Evolutionary conservation across 2,888 invertebrate genomes (phyloP).

Genomic region (Athrips mouffetella): DNA sequence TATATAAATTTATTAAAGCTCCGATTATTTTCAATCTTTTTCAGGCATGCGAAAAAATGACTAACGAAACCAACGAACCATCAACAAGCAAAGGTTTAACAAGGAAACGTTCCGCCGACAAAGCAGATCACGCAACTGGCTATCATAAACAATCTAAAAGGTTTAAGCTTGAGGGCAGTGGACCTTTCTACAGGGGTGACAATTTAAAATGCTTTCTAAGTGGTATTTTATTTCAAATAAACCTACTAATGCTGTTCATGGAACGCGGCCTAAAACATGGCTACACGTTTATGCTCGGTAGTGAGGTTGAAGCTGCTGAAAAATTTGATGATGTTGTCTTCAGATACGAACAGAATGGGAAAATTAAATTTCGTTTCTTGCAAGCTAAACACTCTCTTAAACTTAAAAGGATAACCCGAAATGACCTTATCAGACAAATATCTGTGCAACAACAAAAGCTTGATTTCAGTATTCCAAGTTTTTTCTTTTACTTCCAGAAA

Average conservation of each 20-base stretch:
- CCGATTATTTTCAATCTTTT: too few species aligned
- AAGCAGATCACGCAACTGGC: too few species aligned
- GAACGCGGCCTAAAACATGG: not conserved
- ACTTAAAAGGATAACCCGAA: not conserved
- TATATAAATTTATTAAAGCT: too few species aligned
- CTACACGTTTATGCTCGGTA: not conserved
- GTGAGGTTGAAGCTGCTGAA: conserved; percentile 2
- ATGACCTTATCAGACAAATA: not conserved
- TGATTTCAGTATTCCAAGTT: conserved; percentile 2
- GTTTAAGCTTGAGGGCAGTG: not conserved
- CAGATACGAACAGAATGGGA: not conserved
- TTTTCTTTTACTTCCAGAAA: conserved; percentile 1
- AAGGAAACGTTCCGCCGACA: too few species aligned
- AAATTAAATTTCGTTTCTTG: not conserved
- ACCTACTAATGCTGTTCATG: conserved; percentile 1
- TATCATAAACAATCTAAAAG: not conserved
- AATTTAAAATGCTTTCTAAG: not conserved
- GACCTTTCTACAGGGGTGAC: not conserved
- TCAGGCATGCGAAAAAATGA: too few species aligned
- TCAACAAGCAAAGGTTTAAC: too few species aligned
- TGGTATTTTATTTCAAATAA: not conserved
- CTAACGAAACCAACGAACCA: too few species aligned
- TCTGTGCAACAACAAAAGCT: not conserved
- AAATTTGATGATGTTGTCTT: conserved; percentile 6
- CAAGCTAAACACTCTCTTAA: not conserved